Evolutionary conservation across 2,113 vertebrate species (phyloP).

Genomic region (Sardina pilchardus): DNA sequence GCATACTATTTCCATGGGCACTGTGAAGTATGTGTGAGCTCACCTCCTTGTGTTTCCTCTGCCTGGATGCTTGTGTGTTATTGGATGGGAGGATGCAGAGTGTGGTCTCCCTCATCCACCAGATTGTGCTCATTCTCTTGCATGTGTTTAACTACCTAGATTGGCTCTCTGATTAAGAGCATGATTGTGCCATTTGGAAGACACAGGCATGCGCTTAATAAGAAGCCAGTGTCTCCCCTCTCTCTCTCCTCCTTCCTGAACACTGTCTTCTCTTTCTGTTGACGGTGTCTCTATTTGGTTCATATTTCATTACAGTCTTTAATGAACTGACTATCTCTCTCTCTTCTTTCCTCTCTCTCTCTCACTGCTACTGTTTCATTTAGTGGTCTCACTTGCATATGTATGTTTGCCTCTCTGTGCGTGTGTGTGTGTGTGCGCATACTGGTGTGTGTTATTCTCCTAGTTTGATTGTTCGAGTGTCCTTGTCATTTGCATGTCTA

Average conservation of each 20-base stretch:
- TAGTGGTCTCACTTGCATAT: neutral
- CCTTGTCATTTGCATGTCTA: neutral
- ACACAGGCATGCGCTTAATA: neutral
- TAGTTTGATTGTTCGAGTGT: neutral
- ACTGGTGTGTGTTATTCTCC: neutral
- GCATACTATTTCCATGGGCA: too few species aligned
- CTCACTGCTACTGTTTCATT: neutral
- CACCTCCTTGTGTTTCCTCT: too few species aligned
- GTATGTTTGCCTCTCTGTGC: neutral
- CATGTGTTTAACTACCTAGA: too few species aligned
- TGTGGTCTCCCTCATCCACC: too few species aligned
- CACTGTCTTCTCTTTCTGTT: slow-evolving; percentile 12
- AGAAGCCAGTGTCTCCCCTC: neutral
- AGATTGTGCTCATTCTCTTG: too few species aligned
- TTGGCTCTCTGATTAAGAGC: too few species aligned
- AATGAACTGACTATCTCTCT: neutral
- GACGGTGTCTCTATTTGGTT: neutral
- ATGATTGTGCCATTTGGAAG: neutral
- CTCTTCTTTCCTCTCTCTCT: neutral
- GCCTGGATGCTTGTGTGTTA: too few species aligned
- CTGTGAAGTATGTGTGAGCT: too few species aligned
- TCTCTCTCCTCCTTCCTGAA: slow-evolving; percentile 17
- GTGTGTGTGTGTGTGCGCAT: neutral
- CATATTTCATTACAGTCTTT: neutral
- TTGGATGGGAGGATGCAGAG: too few species aligned